Evolutionary conservation across 2,113 vertebrate genomes (phyloP), one percentile per base, ranked within the genome.

Genomic region (Larimichthys crocea): DNA sequence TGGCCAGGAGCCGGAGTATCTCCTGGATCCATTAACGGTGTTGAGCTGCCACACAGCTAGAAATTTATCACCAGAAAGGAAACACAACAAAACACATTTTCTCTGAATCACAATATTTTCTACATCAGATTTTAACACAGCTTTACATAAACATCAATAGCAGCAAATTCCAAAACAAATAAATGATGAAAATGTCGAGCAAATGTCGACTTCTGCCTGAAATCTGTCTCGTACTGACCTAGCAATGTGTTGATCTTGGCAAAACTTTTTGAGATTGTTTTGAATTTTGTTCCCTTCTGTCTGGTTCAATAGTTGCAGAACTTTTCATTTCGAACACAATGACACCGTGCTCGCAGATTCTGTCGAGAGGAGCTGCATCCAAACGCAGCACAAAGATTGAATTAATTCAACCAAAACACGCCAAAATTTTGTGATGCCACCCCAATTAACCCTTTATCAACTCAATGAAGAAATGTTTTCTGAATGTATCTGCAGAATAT

Each of bases 1-100:
- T 79, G 77, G 85, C 85, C 67, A 31, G 50, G 12, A 81, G 85
- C 83, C 83, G 83, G 55, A 72, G 65, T 61, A 57, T 71, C 22
- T 80, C 44, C n/a, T 75, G 61, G 57, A 75, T 82, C 40, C 59
- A 66, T 71, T 19, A 42, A 68, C 20, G 24, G 35, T 53, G 66
- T 49, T 73, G 69, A 49, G 83, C 65, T 79, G 81, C 46, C 26
- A 22, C 53, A 48, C 10, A 42, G 65, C 26, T 26, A 26, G 26
- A 26, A 26, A 26, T 26, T 2, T 26, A 26, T 26, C 26, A 26
- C 26, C 26, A 26, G 26, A 26, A 2, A 62, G 17, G 44, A 15
- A 69, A 44, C 59, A 11, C 16, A 31, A 26, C 15, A 19, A 61
- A 60, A 19, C 31, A 26, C 1, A 59, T 0, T 35, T 0, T 12